Conservation (phyloP, 2,113 vertebrate genomes). For the Rhombomys opimus region DNA sequence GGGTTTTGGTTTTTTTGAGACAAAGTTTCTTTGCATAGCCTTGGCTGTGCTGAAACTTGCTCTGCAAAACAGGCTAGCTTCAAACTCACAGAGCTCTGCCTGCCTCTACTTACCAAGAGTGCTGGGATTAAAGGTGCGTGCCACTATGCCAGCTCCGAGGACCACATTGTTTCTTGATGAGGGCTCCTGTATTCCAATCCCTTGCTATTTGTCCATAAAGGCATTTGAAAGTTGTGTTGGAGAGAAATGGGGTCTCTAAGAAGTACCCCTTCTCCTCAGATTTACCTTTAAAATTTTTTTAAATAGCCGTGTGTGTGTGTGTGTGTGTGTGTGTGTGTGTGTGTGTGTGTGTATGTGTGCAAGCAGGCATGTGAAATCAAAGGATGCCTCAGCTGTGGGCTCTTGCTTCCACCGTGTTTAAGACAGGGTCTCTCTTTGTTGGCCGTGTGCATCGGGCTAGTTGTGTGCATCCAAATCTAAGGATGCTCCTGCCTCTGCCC, state of each 20-base stretch:
- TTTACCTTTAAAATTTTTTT: background rate
- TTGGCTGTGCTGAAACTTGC: background rate
- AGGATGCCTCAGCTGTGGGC: background rate
- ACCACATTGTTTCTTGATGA: constrained; percentile 9
- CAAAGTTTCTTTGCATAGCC: background rate
- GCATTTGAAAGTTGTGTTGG: background rate
- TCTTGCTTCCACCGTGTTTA: background rate
- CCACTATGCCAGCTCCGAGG: background rate
- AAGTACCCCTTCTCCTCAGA: background rate
- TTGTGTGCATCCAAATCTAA: background rate
- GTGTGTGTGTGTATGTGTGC: too few species aligned
- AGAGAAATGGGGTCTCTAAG: background rate
- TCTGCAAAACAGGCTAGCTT: background rate
- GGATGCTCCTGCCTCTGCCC: too few species aligned
- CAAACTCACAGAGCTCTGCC: background rate
- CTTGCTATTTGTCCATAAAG: constrained; percentile 3
- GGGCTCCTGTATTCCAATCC: background rate
- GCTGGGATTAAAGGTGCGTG: background rate
- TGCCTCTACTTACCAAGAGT: background rate
- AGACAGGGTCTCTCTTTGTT: background rate
- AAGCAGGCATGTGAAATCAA: background rate
- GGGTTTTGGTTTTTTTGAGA: background rate
- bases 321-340: background rate
- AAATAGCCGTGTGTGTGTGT: background rate
- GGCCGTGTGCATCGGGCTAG: background rate